phyloP scores from a whole-genome alignment of 2,113 vertebrate species.

The Lethenteron camtschaticum region DNA sequence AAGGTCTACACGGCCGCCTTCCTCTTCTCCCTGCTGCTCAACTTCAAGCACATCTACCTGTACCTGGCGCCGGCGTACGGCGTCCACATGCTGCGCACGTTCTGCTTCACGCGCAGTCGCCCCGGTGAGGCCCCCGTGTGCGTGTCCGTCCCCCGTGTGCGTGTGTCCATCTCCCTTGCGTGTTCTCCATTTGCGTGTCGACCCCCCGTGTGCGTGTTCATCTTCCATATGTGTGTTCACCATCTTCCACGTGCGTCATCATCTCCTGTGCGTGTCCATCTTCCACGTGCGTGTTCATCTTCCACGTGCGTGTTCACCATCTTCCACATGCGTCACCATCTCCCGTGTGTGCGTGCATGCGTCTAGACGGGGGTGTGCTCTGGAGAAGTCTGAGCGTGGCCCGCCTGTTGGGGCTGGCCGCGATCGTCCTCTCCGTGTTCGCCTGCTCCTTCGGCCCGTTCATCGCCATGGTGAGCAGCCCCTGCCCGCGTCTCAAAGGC shows the following conservation, averaged over 20 bases:
- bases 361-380: constrained; percentile 41
- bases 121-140: too few species aligned
- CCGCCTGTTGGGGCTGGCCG: constrained; percentile 34
- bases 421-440: constrained; percentile 43
- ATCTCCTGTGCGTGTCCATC: too few species aligned
- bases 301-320: too few species aligned
- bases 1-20: constrained; percentile 32
- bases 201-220: too few species aligned
- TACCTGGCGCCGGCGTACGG: constrained; percentile 77
- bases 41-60: constrained; percentile 88
- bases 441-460: constrained; percentile 72
- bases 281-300: too few species aligned
- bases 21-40: constrained; percentile 63
- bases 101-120: constrained; percentile 31
- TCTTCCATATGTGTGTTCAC: too few species aligned
- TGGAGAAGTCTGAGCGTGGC: constrained; percentile 56
- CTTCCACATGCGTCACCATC: too few species aligned
- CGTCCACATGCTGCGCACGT: constrained; percentile 54
- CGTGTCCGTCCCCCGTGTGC: too few species aligned
- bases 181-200: too few species aligned
- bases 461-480: constrained; percentile 40
- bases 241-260: too few species aligned
- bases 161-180: too few species aligned
- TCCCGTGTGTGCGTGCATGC: neutral
- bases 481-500: too few species aligned